Conservation (phyloP, 2,888 invertebrate genomes). For the Leptodirus hochenwartii region DNA sequence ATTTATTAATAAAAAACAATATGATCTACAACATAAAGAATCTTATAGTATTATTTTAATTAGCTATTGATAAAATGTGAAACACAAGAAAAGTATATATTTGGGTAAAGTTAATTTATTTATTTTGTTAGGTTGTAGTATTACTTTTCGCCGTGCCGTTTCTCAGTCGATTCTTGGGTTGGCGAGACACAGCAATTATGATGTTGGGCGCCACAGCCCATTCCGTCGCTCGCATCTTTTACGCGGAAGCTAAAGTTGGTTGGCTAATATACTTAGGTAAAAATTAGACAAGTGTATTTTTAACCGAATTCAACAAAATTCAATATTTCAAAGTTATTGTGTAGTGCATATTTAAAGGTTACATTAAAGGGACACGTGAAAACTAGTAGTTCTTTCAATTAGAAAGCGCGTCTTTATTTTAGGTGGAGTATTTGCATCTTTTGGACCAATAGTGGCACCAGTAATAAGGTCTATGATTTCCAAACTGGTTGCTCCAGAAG, state of each 20-base stretch:
- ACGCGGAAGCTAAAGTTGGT: slow-evolving; percentile 36
- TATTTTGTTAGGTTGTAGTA: too few species aligned
- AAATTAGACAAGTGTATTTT: slow-evolving; percentile 2
- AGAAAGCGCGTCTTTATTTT: slow-evolving; percentile 14
- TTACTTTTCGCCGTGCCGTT: slow-evolving; percentile 53
- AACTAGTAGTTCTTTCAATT: too few species aligned
- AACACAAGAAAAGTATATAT: too few species aligned
- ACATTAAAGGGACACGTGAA: too few species aligned
- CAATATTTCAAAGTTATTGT: too few species aligned
- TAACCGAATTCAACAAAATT: too few species aligned
- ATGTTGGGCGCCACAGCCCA: slow-evolving; percentile 55
- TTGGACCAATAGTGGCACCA: slow-evolving; percentile 63
- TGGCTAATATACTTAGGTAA: slow-evolving; percentile 42
- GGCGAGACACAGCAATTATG: slow-evolving; percentile 55
- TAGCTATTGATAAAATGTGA: too few species aligned
- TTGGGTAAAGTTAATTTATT: too few species aligned
- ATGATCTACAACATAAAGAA: too few species aligned
- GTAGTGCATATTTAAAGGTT: too few species aligned
- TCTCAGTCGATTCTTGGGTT: slow-evolving; percentile 45
- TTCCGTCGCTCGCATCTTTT: slow-evolving; percentile 47
- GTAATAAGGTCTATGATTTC: slow-evolving; percentile 68
- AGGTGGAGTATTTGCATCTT: slow-evolving; percentile 56
- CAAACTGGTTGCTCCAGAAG: slow-evolving; percentile 50
- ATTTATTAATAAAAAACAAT: too few species aligned
- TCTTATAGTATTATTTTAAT: too few species aligned